These are phyloP conservation scores for Pentalonia nigronervosa DNA, from an alignment of 1,140 invertebrate genomes.

Conservation along the genomic window DNA sequence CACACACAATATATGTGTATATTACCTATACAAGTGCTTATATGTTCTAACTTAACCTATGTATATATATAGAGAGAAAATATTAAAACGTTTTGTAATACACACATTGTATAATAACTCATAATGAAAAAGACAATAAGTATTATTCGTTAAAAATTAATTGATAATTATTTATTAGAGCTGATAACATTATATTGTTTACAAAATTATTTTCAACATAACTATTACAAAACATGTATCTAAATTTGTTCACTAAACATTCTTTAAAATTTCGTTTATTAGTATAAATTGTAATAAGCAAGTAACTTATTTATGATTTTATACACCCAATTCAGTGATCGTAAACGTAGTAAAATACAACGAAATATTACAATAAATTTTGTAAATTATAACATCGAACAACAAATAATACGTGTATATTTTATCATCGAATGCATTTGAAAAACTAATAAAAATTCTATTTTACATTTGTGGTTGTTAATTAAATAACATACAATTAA, in stretches of 20 bases:
- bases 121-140: neutral
- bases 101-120: neutral
- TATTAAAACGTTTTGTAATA: neutral
- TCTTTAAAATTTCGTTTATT: neutral
- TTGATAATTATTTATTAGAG: slow-evolving; percentile 17
- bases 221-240: neutral
- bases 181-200: neutral
- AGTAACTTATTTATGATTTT: neutral
- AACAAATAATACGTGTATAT: neutral
- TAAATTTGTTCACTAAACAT: neutral
- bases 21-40: neutral
- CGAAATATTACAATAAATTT: neutral
- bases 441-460: neutral
- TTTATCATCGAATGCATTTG: neutral
- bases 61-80: neutral
- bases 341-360: neutral
- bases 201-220: neutral
- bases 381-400: neutral
- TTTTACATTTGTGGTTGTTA: neutral
- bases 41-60: neutral
- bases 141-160: neutral
- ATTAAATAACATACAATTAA: neutral
- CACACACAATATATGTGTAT: too few species aligned
- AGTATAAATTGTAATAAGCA: neutral
- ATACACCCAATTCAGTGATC: neutral